Evolutionary conservation across 2,888 invertebrate species (phyloP).

Genomic region (Diadromus collaris): DNA sequence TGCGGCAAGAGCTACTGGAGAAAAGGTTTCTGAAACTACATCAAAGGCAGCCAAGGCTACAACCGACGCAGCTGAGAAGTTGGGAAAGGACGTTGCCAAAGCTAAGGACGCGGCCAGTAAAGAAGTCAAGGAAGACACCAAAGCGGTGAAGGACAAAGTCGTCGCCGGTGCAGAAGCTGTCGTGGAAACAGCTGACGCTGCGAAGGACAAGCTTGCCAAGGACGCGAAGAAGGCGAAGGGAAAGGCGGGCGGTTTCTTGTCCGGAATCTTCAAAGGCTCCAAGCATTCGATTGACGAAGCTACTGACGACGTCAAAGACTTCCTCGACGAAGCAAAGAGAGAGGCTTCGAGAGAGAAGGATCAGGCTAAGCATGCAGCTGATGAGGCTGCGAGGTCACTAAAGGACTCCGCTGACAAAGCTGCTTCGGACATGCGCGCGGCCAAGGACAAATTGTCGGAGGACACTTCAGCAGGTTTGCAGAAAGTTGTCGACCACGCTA

Average conservation of each 20-base stretch:
- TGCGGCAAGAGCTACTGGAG: conserved; percentile 40
- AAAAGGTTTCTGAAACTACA: conserved; percentile 36
- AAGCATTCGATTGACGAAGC: conserved; percentile 68
- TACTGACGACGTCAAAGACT: conserved; percentile 66
- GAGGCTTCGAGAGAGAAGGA: conserved; percentile 65
- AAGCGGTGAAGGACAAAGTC: conserved; percentile 35
- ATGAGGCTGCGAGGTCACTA: conserved; percentile 39
- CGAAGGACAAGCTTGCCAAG: conserved; percentile 53
- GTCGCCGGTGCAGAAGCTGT: conserved; percentile 77
- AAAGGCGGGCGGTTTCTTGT: conserved; percentile 57
- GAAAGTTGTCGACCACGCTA: conserved; percentile 62
- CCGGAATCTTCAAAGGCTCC: conserved; percentile 68
- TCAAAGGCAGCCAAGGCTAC: conserved; percentile 37
- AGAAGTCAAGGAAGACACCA: conserved; percentile 57
- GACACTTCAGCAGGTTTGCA: conserved; percentile 40
- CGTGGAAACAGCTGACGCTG: conserved; percentile 46
- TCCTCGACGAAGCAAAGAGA: conserved; percentile 69
- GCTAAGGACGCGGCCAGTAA: conserved; percentile 55
- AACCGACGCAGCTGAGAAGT: conserved; percentile 26
- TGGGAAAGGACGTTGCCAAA: conserved; percentile 26
- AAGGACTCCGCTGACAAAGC: conserved; percentile 60
- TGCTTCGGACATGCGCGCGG: conserved; percentile 38
- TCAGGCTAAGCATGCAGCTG: conserved; percentile 40
- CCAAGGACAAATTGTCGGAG: conserved; percentile 56
- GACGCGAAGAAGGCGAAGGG: conserved; percentile 56